Base-by-base conservation (phyloP, 2,113 vertebrate species). In the Jaculus jaculus region DNA sequence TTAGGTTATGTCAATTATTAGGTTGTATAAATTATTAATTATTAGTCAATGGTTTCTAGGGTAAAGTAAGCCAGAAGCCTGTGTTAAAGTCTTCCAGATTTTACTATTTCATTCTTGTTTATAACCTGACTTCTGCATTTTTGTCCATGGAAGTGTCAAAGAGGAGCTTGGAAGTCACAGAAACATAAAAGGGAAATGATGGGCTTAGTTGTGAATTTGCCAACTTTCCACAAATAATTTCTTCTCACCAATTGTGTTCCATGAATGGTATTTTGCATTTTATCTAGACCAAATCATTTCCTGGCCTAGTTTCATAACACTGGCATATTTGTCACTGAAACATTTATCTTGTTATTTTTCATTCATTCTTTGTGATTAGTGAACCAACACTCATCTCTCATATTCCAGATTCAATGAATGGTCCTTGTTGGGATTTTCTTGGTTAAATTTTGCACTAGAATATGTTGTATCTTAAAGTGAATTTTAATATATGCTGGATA, bases 301-400 rank as follows among this genome's bases (percentile, higher is more conserved):
- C 51, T 34, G 8, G 75, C 77, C 72, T 39, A 61, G 61, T 71
- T 60, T 82, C 1, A 72, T 89, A 60, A 18, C 13, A 28, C 1
- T 47, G 9, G 21, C 47, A 23, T 87, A 51, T 68, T 89, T 90
- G 20, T 3, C n/a, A 85, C 6, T 11, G 37, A 37, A 81, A 78
- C 1, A 26, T 21, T 79, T 69, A 42, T 42, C 24, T 87, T 28
- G 66, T 32, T 87, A 69, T 4, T 51, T 26, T 39, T 7, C 16
- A 77, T 63, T 86, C 54, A 69, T 89, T 73, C 20, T 47, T 37
- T 37, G 18, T n/a, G 74, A 94, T 88, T 60, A 80, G 69, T 91
- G 90, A 54, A 71, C 65, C 77, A 72, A 63, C 28, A 78, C 15
- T 12, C 2, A 78, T 2, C 5, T 11, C 1, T 16, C 1, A 68